A percentile compares a stretch with the other conserved stretches of the same genome.
These are phyloP conservation scores for Drosophila macrothrix DNA, from an alignment of 2,888 invertebrate genomes.

Conservation along the genomic window DNA sequence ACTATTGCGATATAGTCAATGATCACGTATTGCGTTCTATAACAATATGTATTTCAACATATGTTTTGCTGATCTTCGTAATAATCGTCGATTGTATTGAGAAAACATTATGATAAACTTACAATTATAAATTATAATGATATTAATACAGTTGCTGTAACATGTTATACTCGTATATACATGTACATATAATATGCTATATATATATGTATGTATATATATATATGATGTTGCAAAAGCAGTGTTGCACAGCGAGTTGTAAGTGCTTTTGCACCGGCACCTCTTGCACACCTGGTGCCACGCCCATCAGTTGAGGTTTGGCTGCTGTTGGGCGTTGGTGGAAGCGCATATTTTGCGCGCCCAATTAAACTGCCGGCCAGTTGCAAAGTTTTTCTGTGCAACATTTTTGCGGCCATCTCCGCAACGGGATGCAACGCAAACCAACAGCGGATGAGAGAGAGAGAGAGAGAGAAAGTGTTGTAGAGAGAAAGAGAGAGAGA, in stretches of 20 bases:
- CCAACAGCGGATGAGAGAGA: neutral
- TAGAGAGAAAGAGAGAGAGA: neutral
- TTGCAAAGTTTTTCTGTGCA: constrained; percentile 52
- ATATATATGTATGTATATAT: too few species aligned
- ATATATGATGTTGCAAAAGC: neutral
- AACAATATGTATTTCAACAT: neutral
- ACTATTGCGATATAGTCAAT: neutral
- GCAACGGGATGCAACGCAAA: neutral
- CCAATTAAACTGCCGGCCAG: constrained; percentile 70
- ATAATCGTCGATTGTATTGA: neutral
- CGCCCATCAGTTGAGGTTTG: neutral
- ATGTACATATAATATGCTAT: too few species aligned
- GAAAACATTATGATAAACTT: neutral
- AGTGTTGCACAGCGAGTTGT: neutral
- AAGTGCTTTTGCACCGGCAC: constrained; percentile 9
- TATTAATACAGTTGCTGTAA: neutral
- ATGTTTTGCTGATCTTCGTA: neutral
- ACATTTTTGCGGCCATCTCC: constrained; percentile 48
- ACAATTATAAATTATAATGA: neutral
- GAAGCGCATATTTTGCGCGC: constrained; percentile 64
- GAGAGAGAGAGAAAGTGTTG: neutral
- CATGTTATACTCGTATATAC: neutral
- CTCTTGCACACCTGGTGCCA: constrained; percentile 2
- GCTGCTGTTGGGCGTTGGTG: constrained; percentile 6
- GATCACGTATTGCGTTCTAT: neutral